These are phyloP conservation scores for Ooceraea biroi DNA, from an alignment of 1,140 invertebrate genomes.

Conservation along the genomic window DNA sequence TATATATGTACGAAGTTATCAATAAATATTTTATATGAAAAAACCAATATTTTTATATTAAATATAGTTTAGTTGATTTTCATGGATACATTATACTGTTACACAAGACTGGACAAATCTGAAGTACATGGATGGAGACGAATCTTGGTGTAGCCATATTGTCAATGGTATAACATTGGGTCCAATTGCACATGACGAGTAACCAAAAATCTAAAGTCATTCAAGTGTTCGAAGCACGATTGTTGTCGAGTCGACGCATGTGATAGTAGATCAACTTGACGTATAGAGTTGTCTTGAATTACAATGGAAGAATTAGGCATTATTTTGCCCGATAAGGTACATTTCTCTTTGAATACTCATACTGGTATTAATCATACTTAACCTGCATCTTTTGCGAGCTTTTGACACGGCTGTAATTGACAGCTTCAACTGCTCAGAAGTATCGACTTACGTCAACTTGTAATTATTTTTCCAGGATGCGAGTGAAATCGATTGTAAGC, in stretches of 20 bases:
- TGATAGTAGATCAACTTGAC: constrained; percentile 9
- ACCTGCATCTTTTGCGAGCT: neutral
- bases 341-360: constrained; percentile 31
- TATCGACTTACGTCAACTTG: constrained; percentile 11
- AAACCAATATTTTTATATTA: no score
- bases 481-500: constrained; percentile 88
- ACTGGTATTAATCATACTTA: neutral
- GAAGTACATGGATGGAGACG: no score
- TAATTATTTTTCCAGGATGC: constrained; percentile 86
- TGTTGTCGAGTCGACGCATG: neutral
- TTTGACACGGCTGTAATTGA: constrained; percentile 20
- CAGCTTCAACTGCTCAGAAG: constrained; percentile 49
- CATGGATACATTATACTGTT: no score
- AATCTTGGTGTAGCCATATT: no score
- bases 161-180: no score
- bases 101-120: no score
- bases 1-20: no score
- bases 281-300: neutral
- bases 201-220: constrained; percentile 71
- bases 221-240: neutral
- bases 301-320: constrained; percentile 91
- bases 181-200: neutral
- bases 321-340: constrained; percentile 90
- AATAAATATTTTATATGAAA: no score
- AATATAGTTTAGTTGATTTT: no score